phyloP scores from a whole-genome alignment of 1,140 invertebrate species.

The Pomacea maculata region DNA sequence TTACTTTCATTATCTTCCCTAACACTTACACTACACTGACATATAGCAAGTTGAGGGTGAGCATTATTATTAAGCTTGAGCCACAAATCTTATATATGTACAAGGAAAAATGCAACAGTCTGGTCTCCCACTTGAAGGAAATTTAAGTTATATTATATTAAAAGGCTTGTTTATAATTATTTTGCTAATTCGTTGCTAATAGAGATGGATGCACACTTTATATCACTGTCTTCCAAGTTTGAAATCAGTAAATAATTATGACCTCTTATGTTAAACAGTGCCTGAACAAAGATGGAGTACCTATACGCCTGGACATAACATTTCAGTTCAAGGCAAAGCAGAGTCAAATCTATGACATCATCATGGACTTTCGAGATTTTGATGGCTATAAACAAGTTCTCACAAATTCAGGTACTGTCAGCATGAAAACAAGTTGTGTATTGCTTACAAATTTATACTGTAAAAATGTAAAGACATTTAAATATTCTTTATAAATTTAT shows the following conservation, averaged over 20 bases:
- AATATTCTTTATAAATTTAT: no score
- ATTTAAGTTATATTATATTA: background rate
- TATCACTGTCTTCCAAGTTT: no score
- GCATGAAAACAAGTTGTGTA: background rate
- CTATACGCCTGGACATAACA: conserved; percentile 51
- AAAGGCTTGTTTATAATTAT: background rate
- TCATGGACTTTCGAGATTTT: conserved; percentile 55
- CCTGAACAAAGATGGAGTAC: conserved; percentile 59
- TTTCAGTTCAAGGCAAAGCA: conserved; percentile 56
- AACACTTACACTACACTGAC: conserved; percentile 56
- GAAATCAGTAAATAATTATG: background rate
- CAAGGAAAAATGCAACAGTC: background rate
- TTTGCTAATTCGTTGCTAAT: no score
- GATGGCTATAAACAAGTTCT: conserved; percentile 55
- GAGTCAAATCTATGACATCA: conserved; percentile 42
- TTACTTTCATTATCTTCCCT: conserved; percentile 60
- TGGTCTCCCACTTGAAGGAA: background rate
- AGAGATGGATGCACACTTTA: no score
- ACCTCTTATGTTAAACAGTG: conserved; percentile 40
- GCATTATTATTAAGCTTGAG: background rate
- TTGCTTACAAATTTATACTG: background rate
- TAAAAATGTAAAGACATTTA: no score
- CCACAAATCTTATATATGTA: background rate
- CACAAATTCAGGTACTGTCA: conserved; percentile 39
- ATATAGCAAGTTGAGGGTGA: conserved; percentile 48